phyloP scores from a whole-genome alignment of 2,113 vertebrate genomes.

The Hyla sarda region DNA sequence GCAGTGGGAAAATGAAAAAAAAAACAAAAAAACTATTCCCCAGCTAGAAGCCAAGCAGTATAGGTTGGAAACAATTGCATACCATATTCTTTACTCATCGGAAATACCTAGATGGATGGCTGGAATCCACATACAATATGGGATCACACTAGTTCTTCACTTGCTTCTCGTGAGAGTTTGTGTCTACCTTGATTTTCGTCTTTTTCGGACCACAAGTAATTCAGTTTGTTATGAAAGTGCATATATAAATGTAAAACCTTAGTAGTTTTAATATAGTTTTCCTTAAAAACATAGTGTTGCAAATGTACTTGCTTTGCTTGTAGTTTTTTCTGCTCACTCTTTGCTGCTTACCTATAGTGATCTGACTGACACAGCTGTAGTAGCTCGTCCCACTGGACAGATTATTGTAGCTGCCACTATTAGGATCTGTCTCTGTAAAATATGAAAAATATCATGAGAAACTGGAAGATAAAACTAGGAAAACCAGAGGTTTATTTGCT shows the following conservation, averaged over 20 bases:
- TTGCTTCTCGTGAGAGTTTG: no score
- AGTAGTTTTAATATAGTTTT: background rate
- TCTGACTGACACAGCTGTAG: slow-evolving; percentile 85
- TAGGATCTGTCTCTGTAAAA: slow-evolving; percentile 76
- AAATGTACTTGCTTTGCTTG: background rate
- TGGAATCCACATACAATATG: background rate
- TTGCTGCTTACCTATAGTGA: slow-evolving; percentile 80
- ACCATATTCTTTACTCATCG: background rate
- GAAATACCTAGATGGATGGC: background rate
- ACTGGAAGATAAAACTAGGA: background rate
- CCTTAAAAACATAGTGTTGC: background rate
- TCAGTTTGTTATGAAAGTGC: background rate
- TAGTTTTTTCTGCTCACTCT: background rate
- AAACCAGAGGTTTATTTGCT: background rate
- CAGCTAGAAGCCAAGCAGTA: background rate
- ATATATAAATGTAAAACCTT: background rate
- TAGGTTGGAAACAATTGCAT: background rate
- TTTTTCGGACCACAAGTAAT: background rate
- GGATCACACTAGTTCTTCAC: background rate
- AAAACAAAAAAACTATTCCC: background rate
- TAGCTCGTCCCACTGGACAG: slow-evolving; percentile 81
- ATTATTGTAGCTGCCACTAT: slow-evolving; percentile 79
- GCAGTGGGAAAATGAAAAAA: background rate
- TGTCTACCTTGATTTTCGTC: background rate
- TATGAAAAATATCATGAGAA: slow-evolving; percentile 48